phyloP scores from a whole-genome alignment of 2,113 vertebrate genomes.

The Sitta europaea region DNA sequence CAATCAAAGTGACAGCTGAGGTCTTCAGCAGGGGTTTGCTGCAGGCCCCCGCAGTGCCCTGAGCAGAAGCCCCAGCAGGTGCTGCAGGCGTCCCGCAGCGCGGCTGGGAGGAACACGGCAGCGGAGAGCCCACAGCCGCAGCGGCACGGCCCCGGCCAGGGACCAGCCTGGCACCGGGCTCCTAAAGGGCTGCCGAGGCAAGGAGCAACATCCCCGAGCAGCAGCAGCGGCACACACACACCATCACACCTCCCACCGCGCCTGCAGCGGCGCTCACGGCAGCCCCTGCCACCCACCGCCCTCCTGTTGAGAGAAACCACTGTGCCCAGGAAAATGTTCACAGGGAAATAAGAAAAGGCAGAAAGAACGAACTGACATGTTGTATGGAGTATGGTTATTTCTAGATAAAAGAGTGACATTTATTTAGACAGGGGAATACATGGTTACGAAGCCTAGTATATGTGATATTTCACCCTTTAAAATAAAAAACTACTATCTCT shows the following conservation, averaged over 20 bases:
- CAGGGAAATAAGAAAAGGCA: not conserved
- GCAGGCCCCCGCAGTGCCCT: constrained; percentile 41
- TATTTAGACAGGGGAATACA: not conserved
- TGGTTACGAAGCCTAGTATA: not conserved
- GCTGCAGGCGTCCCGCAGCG: constrained; percentile 7
- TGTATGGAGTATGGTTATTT: not conserved
- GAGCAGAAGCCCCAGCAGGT: constrained; percentile 68
- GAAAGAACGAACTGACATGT: not conserved
- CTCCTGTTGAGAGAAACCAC: not conserved
- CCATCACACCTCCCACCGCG: not conserved
- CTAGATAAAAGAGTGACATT: not conserved
- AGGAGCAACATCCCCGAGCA: not conserved
- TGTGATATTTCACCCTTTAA: not conserved
- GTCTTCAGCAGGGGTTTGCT: constrained; percentile 65
- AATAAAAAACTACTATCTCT: not conserved
- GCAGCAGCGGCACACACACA: too few relatives aligned
- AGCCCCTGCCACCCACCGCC: not conserved
- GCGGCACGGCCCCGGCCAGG: not conserved
- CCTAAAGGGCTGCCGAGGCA: not conserved
- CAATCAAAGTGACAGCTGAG: constrained; percentile 73
- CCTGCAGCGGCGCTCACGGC: not conserved
- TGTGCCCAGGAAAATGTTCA: not conserved
- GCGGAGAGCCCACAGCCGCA: not conserved
- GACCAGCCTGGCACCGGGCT: not conserved
- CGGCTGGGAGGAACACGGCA: not conserved